A percentile compares a stretch with the other conserved stretches of the same genome.
Conservation (phyloP, 2,888 invertebrate species). For the Chironomus tentans region DNA sequence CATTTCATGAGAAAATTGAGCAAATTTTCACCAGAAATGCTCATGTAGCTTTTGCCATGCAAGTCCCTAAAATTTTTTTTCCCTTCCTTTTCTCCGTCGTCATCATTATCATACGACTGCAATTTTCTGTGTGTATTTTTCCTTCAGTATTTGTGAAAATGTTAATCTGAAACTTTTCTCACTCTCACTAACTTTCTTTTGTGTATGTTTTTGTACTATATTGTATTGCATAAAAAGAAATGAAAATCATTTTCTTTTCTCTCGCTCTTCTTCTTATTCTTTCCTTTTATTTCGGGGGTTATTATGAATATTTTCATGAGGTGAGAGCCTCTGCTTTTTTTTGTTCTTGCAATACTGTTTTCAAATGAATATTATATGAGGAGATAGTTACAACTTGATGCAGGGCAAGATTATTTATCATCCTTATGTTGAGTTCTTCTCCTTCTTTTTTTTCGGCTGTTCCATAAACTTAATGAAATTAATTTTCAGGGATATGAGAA, state of each 20-base stretch:
- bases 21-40: neutral
- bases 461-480: too few relatives aligned
- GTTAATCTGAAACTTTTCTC: neutral
- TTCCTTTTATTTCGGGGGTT: neutral
- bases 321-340: neutral
- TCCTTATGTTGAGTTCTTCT: too few relatives aligned
- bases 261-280: too few relatives aligned
- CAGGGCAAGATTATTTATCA: slow-evolving; percentile 14
- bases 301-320: neutral
- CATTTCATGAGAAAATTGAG: neutral
- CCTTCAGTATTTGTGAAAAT: neutral
- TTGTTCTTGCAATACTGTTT: neutral
- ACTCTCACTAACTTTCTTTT: neutral
- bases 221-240: neutral
- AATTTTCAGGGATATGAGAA: too few relatives aligned
- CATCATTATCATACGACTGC: neutral
- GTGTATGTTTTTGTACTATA: too few relatives aligned
- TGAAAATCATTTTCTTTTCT: neutral
- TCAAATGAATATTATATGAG: neutral
- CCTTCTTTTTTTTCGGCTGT: too few relatives aligned
- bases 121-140: neutral
- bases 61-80: neutral
- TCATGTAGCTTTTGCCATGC: neutral
- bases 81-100: neutral
- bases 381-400: slow-evolving; percentile 12